Evolutionary conservation across 2,113 vertebrate species (phyloP).

Genomic region (Romanogobio albipinnatus): DNA sequence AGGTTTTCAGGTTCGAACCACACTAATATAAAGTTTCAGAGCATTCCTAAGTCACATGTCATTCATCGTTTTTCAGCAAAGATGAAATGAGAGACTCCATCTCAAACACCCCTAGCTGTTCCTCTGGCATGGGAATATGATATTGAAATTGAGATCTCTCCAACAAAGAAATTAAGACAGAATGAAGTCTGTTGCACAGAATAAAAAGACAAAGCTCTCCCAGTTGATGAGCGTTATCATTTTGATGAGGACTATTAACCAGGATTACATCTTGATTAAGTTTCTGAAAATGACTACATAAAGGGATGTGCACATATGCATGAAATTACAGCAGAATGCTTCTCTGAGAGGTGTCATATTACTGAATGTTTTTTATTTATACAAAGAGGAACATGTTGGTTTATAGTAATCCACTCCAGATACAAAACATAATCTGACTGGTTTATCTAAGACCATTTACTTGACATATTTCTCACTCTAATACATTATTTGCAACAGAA

Average conservation of each 20-base stretch:
- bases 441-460: not conserved
- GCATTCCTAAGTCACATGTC: slow-evolving; percentile 34
- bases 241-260: slow-evolving; percentile 18
- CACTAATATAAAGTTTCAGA: slow-evolving; percentile 1
- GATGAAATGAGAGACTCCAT: slow-evolving; percentile 13
- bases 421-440: not conserved
- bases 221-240: not conserved
- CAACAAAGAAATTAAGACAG: not conserved
- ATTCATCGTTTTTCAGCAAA: slow-evolving; percentile 29
- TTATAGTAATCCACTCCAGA: not conserved
- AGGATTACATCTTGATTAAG: slow-evolving; percentile 16
- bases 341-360: not conserved
- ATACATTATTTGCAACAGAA: not conserved
- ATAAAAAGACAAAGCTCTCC: not conserved
- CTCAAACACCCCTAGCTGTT: slow-evolving; percentile 23
- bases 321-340: slow-evolving; percentile 24
- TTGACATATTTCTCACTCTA: not conserved
- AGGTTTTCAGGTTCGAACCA: slow-evolving; percentile 29
- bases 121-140: slow-evolving; percentile 6
- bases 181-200: slow-evolving; percentile 2
- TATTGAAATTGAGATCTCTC: slow-evolving; percentile 3
- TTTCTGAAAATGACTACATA: not conserved
- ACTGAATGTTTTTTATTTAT: not conserved
- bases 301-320: not conserved
- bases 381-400: not conserved